Conservation (phyloP, 2,113 vertebrate genomes). For the Dipodomys stephensi region DNA sequence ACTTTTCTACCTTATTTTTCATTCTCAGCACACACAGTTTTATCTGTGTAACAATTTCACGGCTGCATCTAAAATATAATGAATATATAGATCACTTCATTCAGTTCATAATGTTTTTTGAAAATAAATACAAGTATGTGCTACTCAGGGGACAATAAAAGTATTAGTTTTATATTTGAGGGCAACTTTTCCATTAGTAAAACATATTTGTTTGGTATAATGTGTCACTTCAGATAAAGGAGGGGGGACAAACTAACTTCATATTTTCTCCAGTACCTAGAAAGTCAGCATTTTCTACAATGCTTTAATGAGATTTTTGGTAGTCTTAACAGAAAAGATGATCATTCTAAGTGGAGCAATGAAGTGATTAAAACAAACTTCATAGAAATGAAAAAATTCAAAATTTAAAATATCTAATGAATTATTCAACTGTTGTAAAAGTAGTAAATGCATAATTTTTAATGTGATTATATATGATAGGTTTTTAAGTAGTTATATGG, state of each 20-base stretch:
- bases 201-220: background rate
- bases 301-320: background rate
- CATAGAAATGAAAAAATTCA: background rate
- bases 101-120: background rate
- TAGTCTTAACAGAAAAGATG: background rate
- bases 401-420: background rate
- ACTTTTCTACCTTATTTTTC: slow-evolving; percentile 58
- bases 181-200: background rate
- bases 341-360: background rate
- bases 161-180: background rate
- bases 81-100: slow-evolving; percentile 42
- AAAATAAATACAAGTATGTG: slow-evolving; percentile 2
- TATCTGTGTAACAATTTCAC: background rate
- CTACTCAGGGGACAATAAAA: background rate
- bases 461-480: background rate
- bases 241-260: background rate
- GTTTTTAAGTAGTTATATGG: slow-evolving; percentile 25
- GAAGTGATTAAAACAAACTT: background rate
- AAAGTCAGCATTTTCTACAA: background rate
- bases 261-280: background rate
- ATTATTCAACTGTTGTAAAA: background rate
- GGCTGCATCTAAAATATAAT: slow-evolving; percentile 60
- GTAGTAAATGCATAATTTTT: background rate
- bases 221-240: background rate
- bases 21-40: slow-evolving; percentile 22